Conservation (phyloP, 2,888 invertebrate genomes). For the Tenthredo livida region DNA sequence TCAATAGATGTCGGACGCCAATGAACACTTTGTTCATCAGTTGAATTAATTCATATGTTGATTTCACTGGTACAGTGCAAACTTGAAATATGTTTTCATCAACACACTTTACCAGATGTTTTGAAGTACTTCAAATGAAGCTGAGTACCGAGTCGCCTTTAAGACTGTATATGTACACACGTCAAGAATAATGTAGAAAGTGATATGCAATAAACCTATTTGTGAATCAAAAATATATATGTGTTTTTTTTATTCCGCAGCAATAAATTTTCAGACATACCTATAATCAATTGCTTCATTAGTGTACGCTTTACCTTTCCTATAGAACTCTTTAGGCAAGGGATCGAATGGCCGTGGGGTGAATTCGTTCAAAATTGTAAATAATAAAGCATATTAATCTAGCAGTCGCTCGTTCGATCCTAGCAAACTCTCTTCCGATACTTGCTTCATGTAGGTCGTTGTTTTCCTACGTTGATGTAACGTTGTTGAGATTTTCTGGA, state of each 20-base stretch:
- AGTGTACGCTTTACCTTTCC: no score
- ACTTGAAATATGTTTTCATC: background rate
- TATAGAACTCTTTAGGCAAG: no score
- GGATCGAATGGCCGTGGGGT: no score
- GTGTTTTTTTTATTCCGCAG: background rate
- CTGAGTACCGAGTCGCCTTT: background rate
- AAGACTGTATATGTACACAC: background rate
- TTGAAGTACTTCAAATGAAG: background rate
- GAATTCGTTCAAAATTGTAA: no score
- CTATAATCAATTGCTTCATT: no score
- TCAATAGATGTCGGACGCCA: background rate
- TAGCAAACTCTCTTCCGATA: no score
- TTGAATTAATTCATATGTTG: background rate
- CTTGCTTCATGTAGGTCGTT: no score
- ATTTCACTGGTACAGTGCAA: background rate
- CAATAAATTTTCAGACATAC: no score
- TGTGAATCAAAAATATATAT: background rate
- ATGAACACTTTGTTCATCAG: background rate
- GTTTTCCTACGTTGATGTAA: no score
- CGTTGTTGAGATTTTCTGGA: no score
- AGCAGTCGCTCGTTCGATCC: no score
- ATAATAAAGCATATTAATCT: no score
- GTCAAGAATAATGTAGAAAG: background rate
- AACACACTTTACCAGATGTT: background rate
- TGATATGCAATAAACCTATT: background rate